phyloP scores from a whole-genome alignment of 1,140 invertebrate genomes.

The Conopomorpha cramerella region DNA sequence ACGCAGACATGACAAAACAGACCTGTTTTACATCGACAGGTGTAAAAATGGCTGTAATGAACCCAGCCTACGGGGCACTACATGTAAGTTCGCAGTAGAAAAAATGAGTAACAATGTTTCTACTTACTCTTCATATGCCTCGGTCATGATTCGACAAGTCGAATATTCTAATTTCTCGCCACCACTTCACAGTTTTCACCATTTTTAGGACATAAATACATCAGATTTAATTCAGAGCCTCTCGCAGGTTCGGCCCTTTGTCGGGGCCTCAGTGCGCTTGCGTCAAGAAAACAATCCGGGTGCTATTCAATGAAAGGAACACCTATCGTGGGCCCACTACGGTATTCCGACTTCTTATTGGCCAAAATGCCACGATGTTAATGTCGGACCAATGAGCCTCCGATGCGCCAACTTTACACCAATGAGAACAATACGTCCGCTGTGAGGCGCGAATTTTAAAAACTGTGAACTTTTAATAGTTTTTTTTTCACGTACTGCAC shows the following conservation, averaged over 20 bases:
- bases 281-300: conserved; percentile 49
- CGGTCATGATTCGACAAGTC: conserved; percentile 74
- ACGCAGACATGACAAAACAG: too few species aligned
- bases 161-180: conserved; percentile 71
- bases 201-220: conserved; percentile 72
- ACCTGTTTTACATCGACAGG: too few species aligned
- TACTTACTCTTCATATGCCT: conserved; percentile 76
- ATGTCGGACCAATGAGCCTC: too few species aligned
- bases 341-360: too few species aligned
- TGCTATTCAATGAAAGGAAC: conserved; percentile 46
- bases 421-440: too few species aligned
- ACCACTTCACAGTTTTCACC: conserved; percentile 70
- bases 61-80: conserved; percentile 45
- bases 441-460: too few species aligned
- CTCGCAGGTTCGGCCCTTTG: conserved; percentile 54
- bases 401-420: too few species aligned
- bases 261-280: conserved; percentile 54
- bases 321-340: too few species aligned
- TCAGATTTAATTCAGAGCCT: conserved; percentile 58
- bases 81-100: conserved; percentile 27
- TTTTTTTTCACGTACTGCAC: too few species aligned
- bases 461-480: too few species aligned
- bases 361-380: too few species aligned
- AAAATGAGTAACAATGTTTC: conserved; percentile 23
- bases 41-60: too few species aligned